Percentiles rank a stretch among this genome's conserved stretches.
Conservation (phyloP, 2,797 vertebrate genomes). For the Alfaro cultratus region DNA sequence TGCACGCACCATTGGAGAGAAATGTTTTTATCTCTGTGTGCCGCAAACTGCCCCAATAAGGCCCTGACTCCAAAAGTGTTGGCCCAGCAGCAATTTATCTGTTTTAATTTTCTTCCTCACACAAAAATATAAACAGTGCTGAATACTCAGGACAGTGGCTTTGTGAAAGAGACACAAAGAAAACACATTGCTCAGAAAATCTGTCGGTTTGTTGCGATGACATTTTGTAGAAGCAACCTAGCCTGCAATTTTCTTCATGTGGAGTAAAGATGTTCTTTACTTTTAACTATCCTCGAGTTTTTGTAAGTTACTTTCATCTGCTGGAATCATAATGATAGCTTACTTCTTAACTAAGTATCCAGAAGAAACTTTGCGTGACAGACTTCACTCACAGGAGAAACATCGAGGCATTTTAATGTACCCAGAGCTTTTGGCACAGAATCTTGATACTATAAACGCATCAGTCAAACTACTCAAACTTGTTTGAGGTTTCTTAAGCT, state of each 20-base stretch:
- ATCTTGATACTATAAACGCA: not conserved
- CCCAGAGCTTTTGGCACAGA: not conserved
- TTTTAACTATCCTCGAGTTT: not conserved
- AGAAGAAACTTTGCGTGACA: not conserved
- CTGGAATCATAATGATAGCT: not conserved
- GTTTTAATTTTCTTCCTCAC: conserved; percentile 55
- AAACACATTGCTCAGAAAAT: not conserved
- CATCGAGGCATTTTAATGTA: not conserved
- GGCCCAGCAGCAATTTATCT: conserved; percentile 57
- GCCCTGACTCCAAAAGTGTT: conserved; percentile 83
- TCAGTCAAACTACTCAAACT: not conserved
- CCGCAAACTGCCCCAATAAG: conserved; percentile 88
- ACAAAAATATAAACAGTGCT: conserved; percentile 43
- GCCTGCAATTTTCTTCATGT: not conserved
- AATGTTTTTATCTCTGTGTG: conserved; percentile 88
- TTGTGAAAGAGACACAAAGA: conserved; percentile 15
- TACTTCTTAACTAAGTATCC: not conserved
- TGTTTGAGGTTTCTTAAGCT: not conserved
- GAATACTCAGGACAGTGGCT: conserved; percentile 36
- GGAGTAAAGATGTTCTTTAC: not conserved
- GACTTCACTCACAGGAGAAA: not conserved
- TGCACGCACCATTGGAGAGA: conserved; percentile 83
- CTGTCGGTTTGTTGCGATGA: not conserved
- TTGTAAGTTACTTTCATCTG: not conserved
- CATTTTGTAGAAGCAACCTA: not conserved